Percentiles rank a stretch among this genome's conserved stretches.
These are phyloP conservation scores for Melanocharis versteri DNA, from an alignment of 2,113 vertebrate genomes.

Conservation along the genomic window DNA sequence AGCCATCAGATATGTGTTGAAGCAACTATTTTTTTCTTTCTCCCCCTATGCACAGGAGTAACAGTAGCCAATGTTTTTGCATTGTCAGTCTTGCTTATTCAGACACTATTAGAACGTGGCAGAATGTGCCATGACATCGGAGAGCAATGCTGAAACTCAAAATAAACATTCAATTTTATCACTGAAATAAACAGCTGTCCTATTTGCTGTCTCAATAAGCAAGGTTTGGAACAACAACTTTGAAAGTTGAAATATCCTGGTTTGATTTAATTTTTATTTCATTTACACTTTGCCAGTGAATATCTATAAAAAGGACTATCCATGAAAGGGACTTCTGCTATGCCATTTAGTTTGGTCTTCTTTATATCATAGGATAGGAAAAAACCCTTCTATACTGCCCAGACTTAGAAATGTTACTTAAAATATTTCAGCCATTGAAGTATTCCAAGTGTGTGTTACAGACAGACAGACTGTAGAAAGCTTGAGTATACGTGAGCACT, in stretches of 20 bases:
- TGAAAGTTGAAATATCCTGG: neutral
- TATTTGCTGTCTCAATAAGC: neutral
- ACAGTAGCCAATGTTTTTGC: neutral
- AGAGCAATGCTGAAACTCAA: neutral
- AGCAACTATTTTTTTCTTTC: neutral
- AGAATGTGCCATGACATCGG: neutral
- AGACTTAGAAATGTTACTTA: neutral
- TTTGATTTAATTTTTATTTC: neutral
- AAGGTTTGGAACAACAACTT: neutral
- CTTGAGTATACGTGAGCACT: neutral
- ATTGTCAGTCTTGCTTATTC: neutral
- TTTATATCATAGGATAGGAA: neutral
- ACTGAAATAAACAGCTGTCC: neutral
- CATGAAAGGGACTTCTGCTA: neutral
- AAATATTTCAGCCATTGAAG: neutral
- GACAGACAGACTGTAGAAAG: neutral
- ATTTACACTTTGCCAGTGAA: neutral
- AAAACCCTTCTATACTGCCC: neutral
- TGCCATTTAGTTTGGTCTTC: neutral
- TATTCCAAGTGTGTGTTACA: neutral
- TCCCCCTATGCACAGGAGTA: neutral
- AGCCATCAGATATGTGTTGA: neutral
- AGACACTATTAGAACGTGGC: neutral
- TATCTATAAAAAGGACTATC: neutral
- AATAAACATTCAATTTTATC: neutral